Percentiles rank a stretch among this genome's conserved stretches.
Evolutionary conservation across 2,888 invertebrate genomes (phyloP).

Genomic region (Hydriomena furcata): DNA sequence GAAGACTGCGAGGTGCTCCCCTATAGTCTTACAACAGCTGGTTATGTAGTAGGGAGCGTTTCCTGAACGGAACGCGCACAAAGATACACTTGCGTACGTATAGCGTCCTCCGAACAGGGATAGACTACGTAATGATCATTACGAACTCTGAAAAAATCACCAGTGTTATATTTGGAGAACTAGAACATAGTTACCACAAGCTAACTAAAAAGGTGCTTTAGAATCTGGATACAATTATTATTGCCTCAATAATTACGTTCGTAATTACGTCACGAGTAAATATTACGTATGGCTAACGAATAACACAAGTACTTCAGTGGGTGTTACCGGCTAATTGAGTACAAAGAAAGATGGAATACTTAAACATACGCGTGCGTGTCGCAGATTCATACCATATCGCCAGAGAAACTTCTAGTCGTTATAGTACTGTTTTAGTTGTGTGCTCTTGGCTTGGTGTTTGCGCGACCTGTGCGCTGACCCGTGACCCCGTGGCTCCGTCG

Average conservation of each 20-base stretch:
- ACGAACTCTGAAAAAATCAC: too few species aligned
- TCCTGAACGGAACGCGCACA: constrained; percentile 18
- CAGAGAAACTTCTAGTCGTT: background rate
- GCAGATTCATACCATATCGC: background rate
- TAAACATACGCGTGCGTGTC: too few species aligned
- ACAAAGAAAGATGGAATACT: too few species aligned
- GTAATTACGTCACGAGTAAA: too few species aligned
- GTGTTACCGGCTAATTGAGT: background rate
- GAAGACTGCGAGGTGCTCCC: constrained; percentile 27
- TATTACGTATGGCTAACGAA: too few species aligned
- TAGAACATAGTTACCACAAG: too few species aligned
- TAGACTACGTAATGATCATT: too few species aligned
- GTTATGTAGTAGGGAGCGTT: constrained; percentile 21
- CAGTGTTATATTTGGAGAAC: too few species aligned
- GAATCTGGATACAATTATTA: background rate
- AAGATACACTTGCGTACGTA: background rate
- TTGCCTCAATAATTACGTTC: background rate
- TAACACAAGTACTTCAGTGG: too few species aligned
- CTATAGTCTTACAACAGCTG: constrained; percentile 21
- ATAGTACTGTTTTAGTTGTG: constrained; percentile 2
- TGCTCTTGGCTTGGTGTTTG: constrained; percentile 39
- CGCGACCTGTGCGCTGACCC: constrained; percentile 62
- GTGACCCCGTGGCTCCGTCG: constrained; percentile 32
- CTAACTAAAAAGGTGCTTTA: too few species aligned
- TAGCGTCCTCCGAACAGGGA: background rate